Evolutionary conservation across 2,888 invertebrate species (phyloP), one percentile per base, ranked within the genome.

Genomic region (Apotomis turbidana): DNA sequence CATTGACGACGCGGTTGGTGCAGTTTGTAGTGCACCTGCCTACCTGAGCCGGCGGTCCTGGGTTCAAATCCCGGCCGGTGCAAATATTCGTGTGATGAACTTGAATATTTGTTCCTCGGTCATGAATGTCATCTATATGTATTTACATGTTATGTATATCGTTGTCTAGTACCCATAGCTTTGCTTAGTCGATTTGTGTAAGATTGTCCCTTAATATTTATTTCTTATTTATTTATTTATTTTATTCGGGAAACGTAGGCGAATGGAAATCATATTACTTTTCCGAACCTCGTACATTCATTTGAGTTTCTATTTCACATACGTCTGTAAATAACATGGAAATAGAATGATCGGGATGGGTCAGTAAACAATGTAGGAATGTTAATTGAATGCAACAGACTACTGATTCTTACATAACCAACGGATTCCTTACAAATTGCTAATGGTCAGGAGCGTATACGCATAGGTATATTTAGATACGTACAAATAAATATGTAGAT

Each of bases 361-460:
- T 36, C 27, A 15, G 46, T 66, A 57, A 66, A 66, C 66, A 57
- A 46, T 57, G 55, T 46, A 4, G 55, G 66, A 66, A 66, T 66
- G 44, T 66, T 66, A 57, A 66, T 66, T 36, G 66, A 66, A 66
- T 57, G 64, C 27, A 44, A 10, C 41, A 15, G 46, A 61, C 12
- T n/a, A 59, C 9, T n/a, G 44, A n/a, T 66, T 57, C 44, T 66
- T 57, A 46, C n/a, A n/a, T 57, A 46, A 66, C 46, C 10, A 10
- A 36, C 6, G 55, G 12, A 57, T 66, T 57, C 55, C 12, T 46
- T 44, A 15, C 64, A 15, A 41, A n/a, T 64, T 41, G 4, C 36
- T 15, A 63, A n/a, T 51, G 13, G 12, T 38, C 49, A 5, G 1
- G 2, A 27, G 27, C 27, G 27, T 51, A 27, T 13, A 41, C 13